Conservation (phyloP, 2,113 vertebrate genomes). For the Cricetomys ansorgei region DNA sequence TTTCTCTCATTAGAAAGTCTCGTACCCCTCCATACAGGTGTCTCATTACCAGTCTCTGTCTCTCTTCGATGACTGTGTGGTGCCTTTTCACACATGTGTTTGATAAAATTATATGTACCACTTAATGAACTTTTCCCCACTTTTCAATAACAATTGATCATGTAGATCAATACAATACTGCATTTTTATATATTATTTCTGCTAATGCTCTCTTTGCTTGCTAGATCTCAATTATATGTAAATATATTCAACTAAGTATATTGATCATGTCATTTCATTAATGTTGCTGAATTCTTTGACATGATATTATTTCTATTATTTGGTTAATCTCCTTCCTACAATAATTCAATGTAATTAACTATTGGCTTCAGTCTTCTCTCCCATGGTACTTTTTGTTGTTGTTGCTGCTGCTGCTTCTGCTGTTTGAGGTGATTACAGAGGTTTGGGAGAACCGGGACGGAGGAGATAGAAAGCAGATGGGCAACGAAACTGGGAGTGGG, state of each 20-base stretch:
- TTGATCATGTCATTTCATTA: not conserved
- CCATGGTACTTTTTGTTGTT: not conserved
- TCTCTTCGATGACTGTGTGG: not conserved
- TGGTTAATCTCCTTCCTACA: not conserved
- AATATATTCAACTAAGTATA: not conserved
- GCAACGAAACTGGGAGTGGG: not conserved
- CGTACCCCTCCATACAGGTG: not conserved
- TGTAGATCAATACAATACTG: not conserved
- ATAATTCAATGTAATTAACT: not conserved
- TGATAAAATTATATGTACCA: not conserved
- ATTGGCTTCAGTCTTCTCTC: not conserved
- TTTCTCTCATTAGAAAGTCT: not conserved
- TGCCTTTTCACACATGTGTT: not conserved
- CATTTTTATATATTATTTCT: not conserved
- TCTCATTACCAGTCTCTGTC: not conserved
- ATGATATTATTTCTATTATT: not conserved
- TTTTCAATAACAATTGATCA: constrained; percentile 25
- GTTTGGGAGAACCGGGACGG: not conserved
- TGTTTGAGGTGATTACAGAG: not conserved
- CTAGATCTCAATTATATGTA: constrained; percentile 1
- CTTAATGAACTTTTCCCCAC: not conserved
- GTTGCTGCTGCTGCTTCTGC: not conserved
- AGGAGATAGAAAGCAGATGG: not conserved
- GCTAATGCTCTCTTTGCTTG: not conserved
- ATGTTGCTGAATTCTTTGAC: not conserved